phyloP scores from a whole-genome alignment of 2,113 vertebrate species.

The Rhegmatorhina hoffmannsi region DNA sequence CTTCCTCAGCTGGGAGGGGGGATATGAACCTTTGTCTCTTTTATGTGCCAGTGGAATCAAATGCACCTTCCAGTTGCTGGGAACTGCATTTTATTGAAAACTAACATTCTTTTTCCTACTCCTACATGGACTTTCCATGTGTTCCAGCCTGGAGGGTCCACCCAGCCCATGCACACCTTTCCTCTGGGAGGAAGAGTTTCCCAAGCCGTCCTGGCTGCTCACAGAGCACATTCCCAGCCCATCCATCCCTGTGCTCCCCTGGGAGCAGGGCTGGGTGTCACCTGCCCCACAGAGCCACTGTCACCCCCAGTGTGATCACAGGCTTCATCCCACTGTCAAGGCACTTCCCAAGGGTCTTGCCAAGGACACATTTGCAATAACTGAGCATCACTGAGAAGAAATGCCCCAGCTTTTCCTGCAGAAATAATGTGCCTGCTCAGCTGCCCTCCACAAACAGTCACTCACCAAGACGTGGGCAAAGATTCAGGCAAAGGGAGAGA shows the following conservation, averaged over 20 bases:
- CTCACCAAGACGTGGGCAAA: not conserved
- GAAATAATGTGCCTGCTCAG: not conserved
- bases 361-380: not conserved
- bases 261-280: not conserved
- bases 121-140: not conserved
- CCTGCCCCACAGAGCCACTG: not conserved
- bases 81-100: not conserved
- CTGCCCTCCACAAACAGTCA: not conserved
- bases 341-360: not conserved
- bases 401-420: not conserved
- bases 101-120: not conserved
- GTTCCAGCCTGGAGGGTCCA: not conserved
- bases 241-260: rapidly evolving
- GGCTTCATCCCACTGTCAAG: not conserved
- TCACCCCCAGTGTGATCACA: rapidly evolving
- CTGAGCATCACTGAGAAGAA: not conserved
- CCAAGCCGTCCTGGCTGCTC: not conserved
- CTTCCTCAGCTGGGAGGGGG: rapidly evolving
- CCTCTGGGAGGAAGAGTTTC: not conserved
- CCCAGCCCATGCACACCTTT: rapidly evolving
- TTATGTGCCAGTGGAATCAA: not conserved
- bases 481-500: not conserved
- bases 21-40: not conserved
- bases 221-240: rapidly evolving
- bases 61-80: not conserved